phyloP scores from a whole-genome alignment of 2,797 vertebrate species.

The Urocyon cinereoargenteus region DNA sequence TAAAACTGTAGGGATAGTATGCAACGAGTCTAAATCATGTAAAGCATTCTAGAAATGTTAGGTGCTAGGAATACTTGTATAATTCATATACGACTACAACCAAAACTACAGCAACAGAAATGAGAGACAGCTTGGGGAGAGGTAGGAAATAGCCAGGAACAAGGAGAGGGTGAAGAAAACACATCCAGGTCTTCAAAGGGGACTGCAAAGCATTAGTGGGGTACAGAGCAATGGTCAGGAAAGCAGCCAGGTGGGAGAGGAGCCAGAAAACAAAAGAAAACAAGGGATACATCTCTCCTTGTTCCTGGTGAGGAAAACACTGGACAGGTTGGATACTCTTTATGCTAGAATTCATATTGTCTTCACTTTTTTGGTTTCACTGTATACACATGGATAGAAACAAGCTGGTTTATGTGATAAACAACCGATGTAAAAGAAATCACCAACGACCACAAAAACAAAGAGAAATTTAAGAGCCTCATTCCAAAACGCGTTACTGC shows the following conservation, averaged over 20 bases:
- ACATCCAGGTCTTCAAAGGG: rapidly evolving
- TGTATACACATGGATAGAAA: neutral
- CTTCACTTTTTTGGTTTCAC: neutral
- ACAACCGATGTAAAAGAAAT: neutral
- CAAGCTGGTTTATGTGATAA: neutral
- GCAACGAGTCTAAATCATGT: neutral
- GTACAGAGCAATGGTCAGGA: neutral
- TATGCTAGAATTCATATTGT: neutral
- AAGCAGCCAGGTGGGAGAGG: neutral
- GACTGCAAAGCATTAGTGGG: rapidly evolving
- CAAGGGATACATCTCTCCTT: neutral
- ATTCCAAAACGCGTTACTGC: neutral
- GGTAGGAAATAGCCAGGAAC: neutral
- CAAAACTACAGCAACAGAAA: neutral
- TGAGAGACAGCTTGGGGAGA: neutral
- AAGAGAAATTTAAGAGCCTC: neutral
- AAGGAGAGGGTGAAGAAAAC: too few relatives aligned
- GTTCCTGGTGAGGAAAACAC: neutral
- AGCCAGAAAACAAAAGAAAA: neutral
- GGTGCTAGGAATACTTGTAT: neutral
- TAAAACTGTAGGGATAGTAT: neutral
- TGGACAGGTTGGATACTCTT: neutral
- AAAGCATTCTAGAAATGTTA: neutral
- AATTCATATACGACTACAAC: neutral
- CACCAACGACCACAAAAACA: constrained; percentile 9